Conservation (phyloP, 2,113 vertebrate genomes). For the Paedocypris sp. region DNA sequence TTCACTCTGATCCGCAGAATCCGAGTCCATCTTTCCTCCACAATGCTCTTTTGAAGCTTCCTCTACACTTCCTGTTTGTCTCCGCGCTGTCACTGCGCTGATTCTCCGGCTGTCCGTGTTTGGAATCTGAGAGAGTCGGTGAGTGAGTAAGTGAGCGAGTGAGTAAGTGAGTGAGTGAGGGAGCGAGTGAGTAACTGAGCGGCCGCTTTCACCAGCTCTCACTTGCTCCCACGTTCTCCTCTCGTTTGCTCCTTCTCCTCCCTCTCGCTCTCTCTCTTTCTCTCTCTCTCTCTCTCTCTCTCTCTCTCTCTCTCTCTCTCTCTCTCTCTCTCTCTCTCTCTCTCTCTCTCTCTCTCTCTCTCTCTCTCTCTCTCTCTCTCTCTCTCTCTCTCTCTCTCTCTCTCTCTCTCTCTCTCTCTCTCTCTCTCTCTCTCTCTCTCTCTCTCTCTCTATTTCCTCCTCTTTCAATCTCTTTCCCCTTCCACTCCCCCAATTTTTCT, state of each 20-base stretch:
- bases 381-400: conserved; percentile 8
- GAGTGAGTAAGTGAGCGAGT: too few relatives aligned
- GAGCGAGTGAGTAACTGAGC: too few relatives aligned
- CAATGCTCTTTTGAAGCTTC: conserved; percentile 38
- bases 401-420: conserved; percentile 44
- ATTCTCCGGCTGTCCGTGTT: conserved; percentile 45
- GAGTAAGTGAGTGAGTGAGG: too few relatives aligned
- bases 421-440: conserved; percentile 35
- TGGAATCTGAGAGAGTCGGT: conserved; percentile 40
- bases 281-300: conserved; percentile 21
- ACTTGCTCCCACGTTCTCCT: conserved; percentile 24
- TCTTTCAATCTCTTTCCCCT: conserved; percentile 21
- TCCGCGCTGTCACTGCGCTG: conserved; percentile 24
- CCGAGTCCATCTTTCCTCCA: conserved; percentile 80
- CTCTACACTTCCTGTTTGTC: conserved; percentile 21
- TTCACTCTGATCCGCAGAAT: conserved; percentile 91
- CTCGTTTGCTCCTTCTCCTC: conserved; percentile 21
- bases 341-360: conserved; percentile 30
- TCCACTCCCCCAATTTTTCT: conserved; percentile 8
- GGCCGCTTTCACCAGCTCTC: conserved; percentile 44
- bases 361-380: conserved; percentile 18
- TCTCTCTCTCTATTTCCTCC: conserved; percentile 21
- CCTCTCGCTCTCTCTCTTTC: conserved; percentile 17
- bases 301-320: conserved; percentile 43
- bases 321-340: conserved; percentile 30